phyloP scores from a whole-genome alignment of 2,113 vertebrate species.

The Nothocercus nigrocapillus region DNA sequence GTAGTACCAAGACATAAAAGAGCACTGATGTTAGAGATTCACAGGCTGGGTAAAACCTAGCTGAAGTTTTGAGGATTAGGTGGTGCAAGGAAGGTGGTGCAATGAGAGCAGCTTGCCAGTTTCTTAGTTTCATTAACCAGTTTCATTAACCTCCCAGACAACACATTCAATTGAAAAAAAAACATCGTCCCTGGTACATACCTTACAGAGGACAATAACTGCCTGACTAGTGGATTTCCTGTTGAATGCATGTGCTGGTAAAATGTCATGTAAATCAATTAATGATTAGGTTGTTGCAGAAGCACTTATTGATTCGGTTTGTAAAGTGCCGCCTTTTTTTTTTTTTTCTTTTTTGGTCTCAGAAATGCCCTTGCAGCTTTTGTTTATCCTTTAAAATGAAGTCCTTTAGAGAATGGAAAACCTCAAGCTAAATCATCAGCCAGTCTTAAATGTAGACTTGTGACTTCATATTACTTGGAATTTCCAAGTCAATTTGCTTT shows the following conservation, averaged over 20 bases:
- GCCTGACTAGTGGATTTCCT: neutral
- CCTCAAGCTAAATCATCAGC: neutral
- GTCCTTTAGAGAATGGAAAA: neutral
- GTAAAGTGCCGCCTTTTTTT: neutral
- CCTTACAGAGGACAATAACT: neutral
- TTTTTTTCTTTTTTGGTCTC: neutral
- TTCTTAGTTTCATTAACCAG: neutral
- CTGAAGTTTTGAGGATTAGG: neutral
- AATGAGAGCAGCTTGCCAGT: neutral
- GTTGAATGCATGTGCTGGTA: neutral
- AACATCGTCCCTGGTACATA: neutral
- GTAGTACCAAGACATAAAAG: neutral
- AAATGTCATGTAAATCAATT: neutral
- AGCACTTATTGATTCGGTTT: neutral
- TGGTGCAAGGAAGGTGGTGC: neutral
- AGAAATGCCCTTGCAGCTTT: conserved; percentile 7
- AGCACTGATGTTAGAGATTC: neutral
- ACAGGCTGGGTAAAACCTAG: neutral
- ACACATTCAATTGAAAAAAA: neutral
- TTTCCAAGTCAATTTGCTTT: neutral
- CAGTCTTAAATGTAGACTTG: neutral
- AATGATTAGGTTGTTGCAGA: conserved; percentile 17
- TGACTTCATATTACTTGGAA: neutral
- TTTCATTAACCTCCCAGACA: neutral
- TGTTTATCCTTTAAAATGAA: neutral